Base-by-base conservation (phyloP, 1,140 invertebrate species). In the Penaeus chinensis region DNA sequence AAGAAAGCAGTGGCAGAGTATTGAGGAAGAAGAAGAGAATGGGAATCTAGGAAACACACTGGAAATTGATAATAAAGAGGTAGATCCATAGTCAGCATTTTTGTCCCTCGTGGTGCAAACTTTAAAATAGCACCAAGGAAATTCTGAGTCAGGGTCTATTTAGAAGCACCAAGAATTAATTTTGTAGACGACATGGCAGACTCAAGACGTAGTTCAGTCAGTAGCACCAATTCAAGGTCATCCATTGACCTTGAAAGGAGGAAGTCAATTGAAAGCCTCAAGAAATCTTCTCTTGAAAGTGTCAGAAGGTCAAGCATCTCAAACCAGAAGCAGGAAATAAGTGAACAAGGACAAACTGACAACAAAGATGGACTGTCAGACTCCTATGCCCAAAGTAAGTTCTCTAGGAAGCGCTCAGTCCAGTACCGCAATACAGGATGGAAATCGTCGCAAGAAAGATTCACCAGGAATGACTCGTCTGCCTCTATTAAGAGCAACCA, bases 391-490 rank as follows among this genome's bases (percentile, higher is more conserved):
- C 54, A 87, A 74, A 82, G 80, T 47, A 82, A 78, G 42, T 87
- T 87, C 32, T 82, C 65, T 60, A 66, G 86, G 13, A 62, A 82
- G 24, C 80, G 86, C 60, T 87, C 86, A 22, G 47, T 81, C 47
- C 80, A 87, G 27, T 87, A 87, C 77, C 86, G 80, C 27, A 87
- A 87, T 87, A 60, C 69, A n/a, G 86, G 86, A 3, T 87, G 86
- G 86, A 87, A 87, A 69, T 76, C 79, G n/a, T 78, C 86, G 8
- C 80, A 61, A 5, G 71, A 83, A 19, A 71, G 24, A 71, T 65
- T 80, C 65, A n/a, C 24, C 47, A 87, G 86, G 62, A 63, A 87
- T 37, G 42, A 82, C 77, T 87, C 86, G 18, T 20, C 69, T 77
- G 63, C 71, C 24, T 87, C 86, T 20, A 65, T 82, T 3, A 82